phyloP scores from a whole-genome alignment of 2,797 vertebrate species.

The Myioborus melanocephalus region DNA sequence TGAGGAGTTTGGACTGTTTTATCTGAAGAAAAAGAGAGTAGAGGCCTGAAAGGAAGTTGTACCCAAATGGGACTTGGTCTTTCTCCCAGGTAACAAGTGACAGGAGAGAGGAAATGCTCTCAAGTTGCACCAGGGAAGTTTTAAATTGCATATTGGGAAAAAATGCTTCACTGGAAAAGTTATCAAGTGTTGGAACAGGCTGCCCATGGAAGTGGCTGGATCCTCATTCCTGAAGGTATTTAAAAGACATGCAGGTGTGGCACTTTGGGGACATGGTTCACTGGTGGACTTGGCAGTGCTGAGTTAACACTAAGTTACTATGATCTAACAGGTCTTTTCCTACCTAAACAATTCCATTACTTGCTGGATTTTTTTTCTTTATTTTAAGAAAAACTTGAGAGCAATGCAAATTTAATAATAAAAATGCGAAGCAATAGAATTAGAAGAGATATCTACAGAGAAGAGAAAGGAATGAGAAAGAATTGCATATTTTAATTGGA shows the following conservation, averaged over 20 bases:
- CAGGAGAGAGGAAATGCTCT: background rate
- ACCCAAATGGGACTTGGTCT: accelerated
- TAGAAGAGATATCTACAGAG: background rate
- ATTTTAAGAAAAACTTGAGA: background rate
- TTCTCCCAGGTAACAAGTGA: too few relatives aligned
- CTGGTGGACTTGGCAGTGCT: background rate
- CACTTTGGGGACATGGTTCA: background rate
- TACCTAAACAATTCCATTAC: background rate
- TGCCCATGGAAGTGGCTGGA: background rate
- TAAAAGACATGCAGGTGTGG: background rate
- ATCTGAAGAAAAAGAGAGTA: background rate
- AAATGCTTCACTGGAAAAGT: background rate
- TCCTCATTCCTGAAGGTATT: background rate
- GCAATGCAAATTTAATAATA: background rate
- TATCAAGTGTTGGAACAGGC: accelerated
- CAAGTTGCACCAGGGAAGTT: accelerated
- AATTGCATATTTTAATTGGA: background rate
- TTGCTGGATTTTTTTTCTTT: background rate
- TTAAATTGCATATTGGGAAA: background rate
- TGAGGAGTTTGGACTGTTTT: accelerated
- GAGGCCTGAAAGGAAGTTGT: background rate
- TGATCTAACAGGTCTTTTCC: background rate
- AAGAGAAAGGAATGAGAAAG: background rate
- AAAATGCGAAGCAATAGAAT: background rate
- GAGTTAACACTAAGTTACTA: accelerated